Conservation (phyloP, 35 echinoderm and acorn worm genomes). For the Nesometra sesokonis region DNA sequence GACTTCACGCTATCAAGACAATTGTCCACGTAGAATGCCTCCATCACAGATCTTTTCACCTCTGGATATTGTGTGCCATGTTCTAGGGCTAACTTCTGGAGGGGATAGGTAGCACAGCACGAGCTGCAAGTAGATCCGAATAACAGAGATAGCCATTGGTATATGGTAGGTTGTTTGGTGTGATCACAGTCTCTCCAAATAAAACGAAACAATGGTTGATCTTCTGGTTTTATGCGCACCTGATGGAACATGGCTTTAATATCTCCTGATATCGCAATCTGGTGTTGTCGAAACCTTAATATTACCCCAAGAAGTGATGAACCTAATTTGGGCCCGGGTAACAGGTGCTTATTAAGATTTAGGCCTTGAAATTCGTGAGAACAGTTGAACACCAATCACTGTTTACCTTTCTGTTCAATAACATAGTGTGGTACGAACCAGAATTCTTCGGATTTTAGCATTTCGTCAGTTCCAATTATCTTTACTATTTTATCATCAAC, state of each 20-base stretch:
- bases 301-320: not conserved
- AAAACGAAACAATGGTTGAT: not conserved
- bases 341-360: not conserved
- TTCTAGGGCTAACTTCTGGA: not conserved
- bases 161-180: not conserved
- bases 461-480: not conserved
- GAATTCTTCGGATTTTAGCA: not conserved
- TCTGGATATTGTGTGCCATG: not conserved
- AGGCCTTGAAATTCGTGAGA: conserved; percentile 1
- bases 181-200: not conserved
- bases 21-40: conserved; percentile 19
- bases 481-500: not conserved
- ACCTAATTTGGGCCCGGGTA: not conserved
- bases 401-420: conserved; percentile 9
- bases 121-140: conserved; percentile 15
- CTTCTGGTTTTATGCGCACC: not conserved
- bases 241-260: not conserved
- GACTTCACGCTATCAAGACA: not conserved
- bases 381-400: conserved; percentile 4
- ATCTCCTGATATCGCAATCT: not conserved
- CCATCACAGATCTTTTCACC: not conserved
- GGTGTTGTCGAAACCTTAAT: not conserved
- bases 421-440: conserved; percentile 13
- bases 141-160: not conserved
- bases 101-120: conserved; percentile 2